phyloP scores from a whole-genome alignment of 2,113 vertebrate species.

The Syngnathus scovelli region DNA sequence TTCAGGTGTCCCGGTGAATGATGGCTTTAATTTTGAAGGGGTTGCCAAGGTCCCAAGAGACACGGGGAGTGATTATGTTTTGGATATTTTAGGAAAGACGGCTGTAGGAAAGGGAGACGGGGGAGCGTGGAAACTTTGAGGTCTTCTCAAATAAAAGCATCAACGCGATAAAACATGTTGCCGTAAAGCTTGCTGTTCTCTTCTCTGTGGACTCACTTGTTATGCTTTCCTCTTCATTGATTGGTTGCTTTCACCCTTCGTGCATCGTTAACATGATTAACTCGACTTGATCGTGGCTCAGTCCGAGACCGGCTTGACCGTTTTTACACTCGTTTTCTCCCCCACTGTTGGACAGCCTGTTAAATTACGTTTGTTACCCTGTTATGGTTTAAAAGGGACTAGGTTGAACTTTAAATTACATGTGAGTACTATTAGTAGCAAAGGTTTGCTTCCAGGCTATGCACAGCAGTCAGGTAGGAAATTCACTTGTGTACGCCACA shows the following conservation, averaged over 20 bases:
- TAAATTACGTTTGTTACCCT: not conserved
- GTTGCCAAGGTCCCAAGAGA: conserved; percentile 33
- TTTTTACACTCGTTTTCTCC: not conserved
- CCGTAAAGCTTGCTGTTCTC: not conserved
- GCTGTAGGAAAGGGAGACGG: not conserved
- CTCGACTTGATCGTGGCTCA: not conserved
- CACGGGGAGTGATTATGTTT: conserved; percentile 33
- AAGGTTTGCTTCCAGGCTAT: not conserved
- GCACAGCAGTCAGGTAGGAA: too few species aligned
- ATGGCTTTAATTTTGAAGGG: conserved; percentile 51
- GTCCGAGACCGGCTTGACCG: not conserved
- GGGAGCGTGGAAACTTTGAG: conserved; percentile 1
- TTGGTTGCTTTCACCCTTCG: not conserved
- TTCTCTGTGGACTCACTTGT: not conserved
- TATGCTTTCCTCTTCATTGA: not conserved
- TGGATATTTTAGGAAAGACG: conserved; percentile 26
- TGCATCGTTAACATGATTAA: not conserved
- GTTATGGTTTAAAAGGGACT: not conserved
- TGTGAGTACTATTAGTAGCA: not conserved
- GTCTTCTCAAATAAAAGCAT: conserved; percentile 9
- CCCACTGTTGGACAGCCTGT: not conserved
- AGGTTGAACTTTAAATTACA: not conserved
- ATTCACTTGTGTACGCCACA: too few species aligned
- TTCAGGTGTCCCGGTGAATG: conserved; percentile 44
- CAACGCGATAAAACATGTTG: not conserved